A percentile compares a stretch with the other conserved stretches of the same genome.
These are phyloP conservation scores for Limnephilus marmoratus DNA, from an alignment of 2,888 invertebrate genomes.

Conservation along the genomic window DNA sequence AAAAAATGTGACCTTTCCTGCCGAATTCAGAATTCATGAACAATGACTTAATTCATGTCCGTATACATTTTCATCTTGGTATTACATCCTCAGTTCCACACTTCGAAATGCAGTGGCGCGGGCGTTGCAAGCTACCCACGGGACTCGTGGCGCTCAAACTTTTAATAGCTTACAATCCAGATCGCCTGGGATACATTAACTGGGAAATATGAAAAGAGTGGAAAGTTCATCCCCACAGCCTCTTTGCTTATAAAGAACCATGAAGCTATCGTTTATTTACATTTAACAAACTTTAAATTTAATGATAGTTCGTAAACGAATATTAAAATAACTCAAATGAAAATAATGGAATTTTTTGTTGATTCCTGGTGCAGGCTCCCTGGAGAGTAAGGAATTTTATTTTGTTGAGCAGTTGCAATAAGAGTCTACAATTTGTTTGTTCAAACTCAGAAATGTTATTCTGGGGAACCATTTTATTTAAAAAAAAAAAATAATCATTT, in stretches of 20 bases:
- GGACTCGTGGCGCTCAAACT: not conserved
- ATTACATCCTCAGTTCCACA: not conserved
- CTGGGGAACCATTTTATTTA: no score
- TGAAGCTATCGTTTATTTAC: not conserved
- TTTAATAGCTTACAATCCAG: not conserved
- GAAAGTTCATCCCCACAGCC: not conserved
- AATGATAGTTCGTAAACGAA: not conserved
- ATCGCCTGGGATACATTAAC: conserved; percentile 14
- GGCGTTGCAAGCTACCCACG: not conserved
- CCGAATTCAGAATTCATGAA: not conserved
- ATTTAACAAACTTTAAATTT: not conserved
- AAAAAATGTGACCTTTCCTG: no score
- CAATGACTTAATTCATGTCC: not conserved
- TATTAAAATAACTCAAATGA: not conserved
- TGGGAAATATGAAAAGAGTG: not conserved
- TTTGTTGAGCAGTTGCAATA: not conserved
- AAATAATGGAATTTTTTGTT: not conserved
- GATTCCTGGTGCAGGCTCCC: not conserved
- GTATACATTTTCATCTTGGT: not conserved
- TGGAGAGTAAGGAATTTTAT: not conserved
- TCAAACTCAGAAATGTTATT: no score
- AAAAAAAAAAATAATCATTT: no score
- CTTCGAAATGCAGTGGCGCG: not conserved
- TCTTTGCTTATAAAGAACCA: not conserved
- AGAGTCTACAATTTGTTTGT: not conserved